Percentiles rank a stretch among this genome's conserved stretches.
Conservation (phyloP, 2,888 invertebrate species). For the Tiliacea citrago region DNA sequence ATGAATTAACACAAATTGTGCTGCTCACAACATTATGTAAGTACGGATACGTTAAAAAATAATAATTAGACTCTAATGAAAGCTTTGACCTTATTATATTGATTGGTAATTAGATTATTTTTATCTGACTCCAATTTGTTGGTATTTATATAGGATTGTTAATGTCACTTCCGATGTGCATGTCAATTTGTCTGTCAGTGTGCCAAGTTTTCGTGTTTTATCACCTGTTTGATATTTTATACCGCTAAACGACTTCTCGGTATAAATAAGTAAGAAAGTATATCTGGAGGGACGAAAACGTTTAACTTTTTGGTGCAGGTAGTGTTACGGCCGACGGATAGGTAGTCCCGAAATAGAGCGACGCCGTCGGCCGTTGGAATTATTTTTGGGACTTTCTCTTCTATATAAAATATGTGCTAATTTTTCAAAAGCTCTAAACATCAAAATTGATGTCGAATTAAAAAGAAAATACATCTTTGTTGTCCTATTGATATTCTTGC, state of each 20-base stretch:
- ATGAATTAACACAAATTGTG: conserved; percentile 48
- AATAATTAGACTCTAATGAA: conserved; percentile 45
- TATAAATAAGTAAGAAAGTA: conserved; percentile 43
- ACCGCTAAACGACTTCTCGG: conserved; percentile 51
- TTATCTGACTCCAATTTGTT: conserved; percentile 68
- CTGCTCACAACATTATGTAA: conserved; percentile 13
- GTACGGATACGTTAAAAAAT: conserved; percentile 33
- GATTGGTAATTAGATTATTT: conserved; percentile 65
- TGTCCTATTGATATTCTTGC: no score
- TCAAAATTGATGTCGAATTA: background rate
- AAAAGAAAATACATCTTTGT: background rate
- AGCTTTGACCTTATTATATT: conserved; percentile 52
- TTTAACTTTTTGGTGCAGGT: conserved; percentile 50
- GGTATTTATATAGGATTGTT: conserved; percentile 68
- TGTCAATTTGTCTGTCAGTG: conserved; percentile 69
- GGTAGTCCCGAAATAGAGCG: conserved; percentile 59
- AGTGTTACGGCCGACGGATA: conserved; percentile 60
- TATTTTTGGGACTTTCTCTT: background rate
- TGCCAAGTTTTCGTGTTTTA: conserved; percentile 73
- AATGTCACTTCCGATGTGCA: conserved; percentile 71
- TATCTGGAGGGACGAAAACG: conserved; percentile 28
- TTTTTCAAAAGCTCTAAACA: background rate
- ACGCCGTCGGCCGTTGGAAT: conserved; percentile 56
- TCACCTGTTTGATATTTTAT: conserved; percentile 64
- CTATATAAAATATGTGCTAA: background rate